Evolutionary conservation across 2,888 invertebrate genomes (phyloP), one percentile per base, ranked within the genome.

Genomic region (Bombyx huttoni): DNA sequence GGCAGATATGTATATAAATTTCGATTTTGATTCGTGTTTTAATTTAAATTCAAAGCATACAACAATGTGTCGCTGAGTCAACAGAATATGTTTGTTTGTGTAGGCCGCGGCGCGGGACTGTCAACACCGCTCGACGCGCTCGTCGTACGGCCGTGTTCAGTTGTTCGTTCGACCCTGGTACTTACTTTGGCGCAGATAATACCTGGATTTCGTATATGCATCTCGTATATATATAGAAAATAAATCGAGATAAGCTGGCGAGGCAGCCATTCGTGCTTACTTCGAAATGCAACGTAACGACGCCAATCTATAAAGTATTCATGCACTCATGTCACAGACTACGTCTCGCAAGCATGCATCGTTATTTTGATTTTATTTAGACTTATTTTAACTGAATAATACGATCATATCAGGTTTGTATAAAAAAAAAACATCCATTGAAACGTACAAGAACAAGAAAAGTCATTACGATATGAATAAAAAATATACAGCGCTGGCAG

Each of bases 41-140:
- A 74, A 81, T 83, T 82, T 75, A 75, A 76, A 82, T 84, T 82
- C 81, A 77, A 77, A 76, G 75, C 79, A 75, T 70, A 78, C 74
- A 72, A 65, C 67, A 74, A 75, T 75, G 81, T 80, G 80, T 81
- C 71, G 77, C 70, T 72, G 79, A 81, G 75, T 79, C 78, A 83
- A 78, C 78, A 77, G 71, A 68, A 71, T 72, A 63, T 77, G 81
- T 78, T 80, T 81, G 80, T 81, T 78, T 75, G 75, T 64, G 54
- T 67, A 72, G 65, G 63, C 71, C 69, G 67, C 63, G 65, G 65
- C 67, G 61, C 61, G 68, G 68, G 68, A 68, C 59, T 70, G 81
- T 78, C 76, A 78, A 81, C 75, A 77, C 40, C 12, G 40, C 40
- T 40, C 40, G 40, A 40, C 60, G 62, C 62, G 61, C 57, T 54